Base-by-base conservation (phyloP, 2,113 vertebrate genomes). In the Camelus dromedarius region DNA sequence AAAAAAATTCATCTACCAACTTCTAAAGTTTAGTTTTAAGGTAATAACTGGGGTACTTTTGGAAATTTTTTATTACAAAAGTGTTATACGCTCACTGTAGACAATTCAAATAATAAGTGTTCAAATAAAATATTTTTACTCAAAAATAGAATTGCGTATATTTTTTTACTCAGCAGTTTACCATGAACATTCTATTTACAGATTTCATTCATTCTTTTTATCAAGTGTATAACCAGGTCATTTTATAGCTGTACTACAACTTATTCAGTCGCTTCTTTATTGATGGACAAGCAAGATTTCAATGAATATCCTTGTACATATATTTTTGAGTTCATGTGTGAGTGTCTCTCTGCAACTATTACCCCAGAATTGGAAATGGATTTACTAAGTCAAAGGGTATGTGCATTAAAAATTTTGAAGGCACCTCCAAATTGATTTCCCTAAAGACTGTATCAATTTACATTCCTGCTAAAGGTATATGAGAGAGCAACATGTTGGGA, bases 311-410 rank as follows among this genome's bases (percentile, higher is more conserved):
- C 32, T 52, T 50, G 8, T 58, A 88, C 14, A 75, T n/a, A 8
- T 72, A 81, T 60, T 88, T 87, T 50, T 93, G 50, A 88, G 60
- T 24, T 89, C 19, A 46, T 60, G 12, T 92, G n/a, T 69, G 13
- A 67, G 22, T 35, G 58, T 67, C n/a, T 82, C 84, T 82, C 38
- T 73, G 58, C n/a, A 46, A 83, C 62, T 70, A 30, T 83, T 6
- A 11, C 20, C 69, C 56, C 42, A 89, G 46, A 92, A 80, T 7
- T 80, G 19, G 64, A 86, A 80, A 60, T 76, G 14, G 69, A 83
- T 88, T 93, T 93, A 76, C 60, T 83, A 83, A 88, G 46, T 42
- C 50, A 93, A 95, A 88, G 26, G n/a, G 24, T 75, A 42, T 42
- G 16, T 42, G 52, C n/a, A 28, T 89, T 84, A 32, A 60, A 89